Base-by-base conservation (phyloP, 1,140 invertebrate genomes). In the Papilio glaucus region DNA sequence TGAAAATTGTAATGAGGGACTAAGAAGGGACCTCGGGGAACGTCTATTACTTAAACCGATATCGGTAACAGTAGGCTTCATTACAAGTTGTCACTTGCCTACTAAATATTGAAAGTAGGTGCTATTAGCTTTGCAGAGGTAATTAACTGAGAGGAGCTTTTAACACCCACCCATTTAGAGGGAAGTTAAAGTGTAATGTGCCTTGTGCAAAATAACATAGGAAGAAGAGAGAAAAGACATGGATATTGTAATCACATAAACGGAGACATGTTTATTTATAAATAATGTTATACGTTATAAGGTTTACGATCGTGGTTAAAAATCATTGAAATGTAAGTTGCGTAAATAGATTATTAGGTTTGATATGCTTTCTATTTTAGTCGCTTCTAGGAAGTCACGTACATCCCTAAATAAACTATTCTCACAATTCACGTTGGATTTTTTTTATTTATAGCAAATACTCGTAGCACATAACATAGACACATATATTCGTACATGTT, bases 101-200 rank as follows among this genome's bases (percentile, higher is more conserved):
- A 37, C 29, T 69, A 53, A 49, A 69, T 37, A 69, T 69, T 49
- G 67, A 69, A 69, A 49, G 18, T 45, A 26, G 42, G 4, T 9
- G 67, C 21, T 49, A 53, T 69, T 29, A 69, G 67, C 67, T 69
- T 53, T 49, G 39, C 26, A 21, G 67, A 68, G 67, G 42, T 69
- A 69, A 69, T 69, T 69, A 69, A 49, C 13, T 53, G 21, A 53
- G 67, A 69, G 67, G 67, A 49, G 41, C 67, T 69, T 45, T 53
- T 69, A 69, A 53, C 67, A 69, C 41, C 42, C 67, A n/a, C 21
- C 42, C 67, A 69, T 69, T 69, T 69, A 69, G 67, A 69, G 29
- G 67, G 24, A 29, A 69, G 41, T 69, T 68, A 37, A 69, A 69
- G 42, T 69, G 41, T 69, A 69, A 69, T 69, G 41, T 49, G 29